Percentiles rank a stretch among this genome's conserved stretches.
These are phyloP conservation scores for Gymnocephalus cernua DNA, from an alignment of 2,113 vertebrate genomes.

Conservation along the genomic window DNA sequence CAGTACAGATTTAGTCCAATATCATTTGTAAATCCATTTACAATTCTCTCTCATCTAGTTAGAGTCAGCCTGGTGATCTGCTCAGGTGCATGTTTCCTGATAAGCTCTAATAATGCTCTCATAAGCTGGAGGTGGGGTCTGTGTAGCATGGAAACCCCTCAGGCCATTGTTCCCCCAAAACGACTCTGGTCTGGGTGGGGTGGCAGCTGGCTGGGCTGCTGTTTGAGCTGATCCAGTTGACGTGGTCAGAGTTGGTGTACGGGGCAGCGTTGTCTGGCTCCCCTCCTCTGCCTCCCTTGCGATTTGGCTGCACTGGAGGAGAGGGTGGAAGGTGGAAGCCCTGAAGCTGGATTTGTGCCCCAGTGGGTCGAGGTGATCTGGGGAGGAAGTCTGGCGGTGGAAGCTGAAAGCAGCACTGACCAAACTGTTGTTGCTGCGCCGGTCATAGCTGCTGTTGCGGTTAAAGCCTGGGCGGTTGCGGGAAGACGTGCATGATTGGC, in stretches of 20 bases:
- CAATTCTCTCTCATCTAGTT: slow-evolving; percentile 23
- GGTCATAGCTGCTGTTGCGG: slow-evolving; percentile 92
- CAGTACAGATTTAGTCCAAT: slow-evolving; percentile 24
- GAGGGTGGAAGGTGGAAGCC: slow-evolving; percentile 96
- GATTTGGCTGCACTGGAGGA: slow-evolving; percentile 92
- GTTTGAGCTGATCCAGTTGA: slow-evolving; percentile 83
- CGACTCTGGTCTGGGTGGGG: slow-evolving; percentile 85
- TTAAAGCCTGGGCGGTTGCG: slow-evolving; percentile 88
- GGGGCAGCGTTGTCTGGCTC: slow-evolving; percentile 89
- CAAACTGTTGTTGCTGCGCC: slow-evolving; percentile 95
- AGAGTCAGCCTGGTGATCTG: slow-evolving; percentile 1
- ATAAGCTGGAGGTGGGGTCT: slow-evolving; percentile 92
- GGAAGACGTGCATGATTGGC: slow-evolving; percentile 78
- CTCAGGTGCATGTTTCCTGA: slow-evolving; percentile 89
- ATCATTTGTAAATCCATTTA: slow-evolving; percentile 38
- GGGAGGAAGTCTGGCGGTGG: slow-evolving; percentile 89
- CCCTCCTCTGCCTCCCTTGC: slow-evolving; percentile 89
- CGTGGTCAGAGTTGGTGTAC: slow-evolving; percentile 80
- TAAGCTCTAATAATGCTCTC: slow-evolving; percentile 96
- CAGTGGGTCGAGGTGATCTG: slow-evolving; percentile 89
- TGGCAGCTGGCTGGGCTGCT: slow-evolving; percentile 67
- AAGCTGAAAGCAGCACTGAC: slow-evolving; percentile 91
- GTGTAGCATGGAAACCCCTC: slow-evolving; percentile 85
- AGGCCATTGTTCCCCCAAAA: slow-evolving; percentile 91
- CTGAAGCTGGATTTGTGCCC: slow-evolving; percentile 94